A percentile compares a stretch with the other conserved stretches of the same genome.
Conservation (phyloP, 2,797 vertebrate genomes). For the Agapornis canus region DNA sequence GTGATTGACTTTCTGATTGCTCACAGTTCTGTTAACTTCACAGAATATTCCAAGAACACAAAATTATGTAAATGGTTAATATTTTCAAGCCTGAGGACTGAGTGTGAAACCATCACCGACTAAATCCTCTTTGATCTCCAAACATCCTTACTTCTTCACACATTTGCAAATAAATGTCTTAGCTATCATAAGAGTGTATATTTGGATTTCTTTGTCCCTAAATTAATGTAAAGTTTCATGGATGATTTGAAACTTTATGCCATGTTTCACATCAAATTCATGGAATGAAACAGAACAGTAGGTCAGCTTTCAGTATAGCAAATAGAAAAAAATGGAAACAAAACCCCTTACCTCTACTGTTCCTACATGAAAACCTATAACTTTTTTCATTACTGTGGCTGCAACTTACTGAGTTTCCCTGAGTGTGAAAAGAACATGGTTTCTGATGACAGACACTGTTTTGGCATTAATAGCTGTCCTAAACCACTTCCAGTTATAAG, state of each 20-base stretch:
- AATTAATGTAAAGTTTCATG: background rate
- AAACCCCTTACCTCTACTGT: background rate
- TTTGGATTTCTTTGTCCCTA: background rate
- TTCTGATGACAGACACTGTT: background rate
- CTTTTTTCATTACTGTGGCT: background rate
- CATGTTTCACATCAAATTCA: background rate
- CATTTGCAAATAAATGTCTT: background rate
- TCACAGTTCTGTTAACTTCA: background rate
- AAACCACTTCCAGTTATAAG: constrained; percentile 37
- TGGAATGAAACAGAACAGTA: background rate
- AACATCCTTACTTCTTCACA: background rate
- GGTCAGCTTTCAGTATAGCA: background rate
- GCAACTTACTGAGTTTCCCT: background rate
- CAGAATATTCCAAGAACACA: background rate
- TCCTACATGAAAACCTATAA: background rate
- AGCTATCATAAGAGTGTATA: background rate
- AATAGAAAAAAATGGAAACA: background rate
- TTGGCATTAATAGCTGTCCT: constrained; percentile 43
- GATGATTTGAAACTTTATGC: background rate
- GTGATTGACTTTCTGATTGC: background rate
- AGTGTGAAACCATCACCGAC: background rate
- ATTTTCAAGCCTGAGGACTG: rapidly evolving
- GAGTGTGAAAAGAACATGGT: background rate
- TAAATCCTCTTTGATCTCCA: background rate
- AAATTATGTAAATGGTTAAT: background rate